Base-by-base conservation (phyloP, 2,888 invertebrate genomes). In the Entomobrya proxima region DNA sequence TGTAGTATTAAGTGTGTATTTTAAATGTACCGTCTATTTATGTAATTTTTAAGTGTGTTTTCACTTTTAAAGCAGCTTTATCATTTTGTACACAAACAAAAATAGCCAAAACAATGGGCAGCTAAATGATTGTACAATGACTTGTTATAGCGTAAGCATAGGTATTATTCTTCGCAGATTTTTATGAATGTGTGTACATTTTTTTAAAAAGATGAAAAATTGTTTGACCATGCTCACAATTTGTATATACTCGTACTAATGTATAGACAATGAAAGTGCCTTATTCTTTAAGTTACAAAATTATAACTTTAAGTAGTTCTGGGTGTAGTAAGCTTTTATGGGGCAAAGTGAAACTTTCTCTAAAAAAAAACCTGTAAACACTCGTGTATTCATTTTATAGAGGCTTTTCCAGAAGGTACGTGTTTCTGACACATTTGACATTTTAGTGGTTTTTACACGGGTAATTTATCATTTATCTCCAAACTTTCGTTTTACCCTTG, bases 181-280 rank as follows among this genome's bases (percentile, higher is more conserved):
- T 40, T 4, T 13, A 67, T 35, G n/a, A 27, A 30, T 21, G 21
- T n/a, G 15, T 67, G 40, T 61, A 67, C 40, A 40, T 40, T 40
- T 67, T 67, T n/a, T n/a, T n/a, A n/a, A 1, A 40, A 21, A 1
- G 40, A 40, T 40, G 67, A 40, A 67, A 67, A 40, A 67, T 2
- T 67, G 24, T 67, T 40, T 67, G 67, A 67, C 24, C 30, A 67
- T 67, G 67, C 67, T 67, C 67, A 67, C 67, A 67, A 7, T 40
- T 2, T 67, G 67, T 67, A 67, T 13, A 67, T 67, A 67, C 11
- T 67, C 40, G 67, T 40, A 35, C 40, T 40, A 67, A 67, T 67
- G 67, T 67, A 67, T 4, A 67, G 67, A n/a, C n/a, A n/a, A n/a
- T n/a, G n/a, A n/a, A n/a, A 67, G 67, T 67, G 40, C 67, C 67